phyloP scores from a whole-genome alignment of 2,888 invertebrate species.

The Stenotaenia linearis region DNA sequence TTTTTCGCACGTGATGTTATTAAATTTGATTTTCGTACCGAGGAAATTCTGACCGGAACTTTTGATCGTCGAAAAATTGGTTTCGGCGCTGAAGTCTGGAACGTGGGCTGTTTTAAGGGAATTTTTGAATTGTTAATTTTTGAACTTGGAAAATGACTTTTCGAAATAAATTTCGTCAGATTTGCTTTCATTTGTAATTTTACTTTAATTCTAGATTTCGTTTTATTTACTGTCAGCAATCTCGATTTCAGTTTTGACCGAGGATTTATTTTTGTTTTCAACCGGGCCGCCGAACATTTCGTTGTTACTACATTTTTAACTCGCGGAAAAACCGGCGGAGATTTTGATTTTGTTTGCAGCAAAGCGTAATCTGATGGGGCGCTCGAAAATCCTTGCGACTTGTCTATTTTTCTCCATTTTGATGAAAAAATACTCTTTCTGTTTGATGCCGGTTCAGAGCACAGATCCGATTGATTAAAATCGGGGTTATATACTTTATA shows the following conservation, averaged over 20 bases:
- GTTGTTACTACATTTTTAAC: too few species aligned
- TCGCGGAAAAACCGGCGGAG: background rate
- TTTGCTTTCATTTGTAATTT: too few species aligned
- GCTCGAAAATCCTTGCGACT: background rate
- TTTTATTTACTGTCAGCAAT: too few species aligned
- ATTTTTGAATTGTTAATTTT: background rate
- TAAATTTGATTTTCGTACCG: background rate
- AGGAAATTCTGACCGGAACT: background rate
- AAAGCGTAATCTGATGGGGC: background rate
- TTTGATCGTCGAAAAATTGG: background rate
- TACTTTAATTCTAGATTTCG: too few species aligned
- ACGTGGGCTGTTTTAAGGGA: too few species aligned
- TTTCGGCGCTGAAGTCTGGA: too few species aligned
- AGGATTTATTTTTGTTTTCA: too few species aligned
- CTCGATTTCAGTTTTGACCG: too few species aligned
- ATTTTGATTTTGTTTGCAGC: background rate
- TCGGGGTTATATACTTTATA: background rate
- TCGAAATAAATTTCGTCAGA: too few species aligned
- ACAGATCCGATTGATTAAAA: background rate
- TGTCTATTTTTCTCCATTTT: background rate
- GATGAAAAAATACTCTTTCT: background rate
- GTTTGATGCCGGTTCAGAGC: background rate
- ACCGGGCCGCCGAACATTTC: too few species aligned
- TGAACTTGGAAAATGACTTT: background rate
- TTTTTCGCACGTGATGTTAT: background rate